Evolutionary conservation across 2,888 invertebrate genomes (phyloP), one percentile per base, ranked within the genome.

Genomic region (Flexamia atlantica): DNA sequence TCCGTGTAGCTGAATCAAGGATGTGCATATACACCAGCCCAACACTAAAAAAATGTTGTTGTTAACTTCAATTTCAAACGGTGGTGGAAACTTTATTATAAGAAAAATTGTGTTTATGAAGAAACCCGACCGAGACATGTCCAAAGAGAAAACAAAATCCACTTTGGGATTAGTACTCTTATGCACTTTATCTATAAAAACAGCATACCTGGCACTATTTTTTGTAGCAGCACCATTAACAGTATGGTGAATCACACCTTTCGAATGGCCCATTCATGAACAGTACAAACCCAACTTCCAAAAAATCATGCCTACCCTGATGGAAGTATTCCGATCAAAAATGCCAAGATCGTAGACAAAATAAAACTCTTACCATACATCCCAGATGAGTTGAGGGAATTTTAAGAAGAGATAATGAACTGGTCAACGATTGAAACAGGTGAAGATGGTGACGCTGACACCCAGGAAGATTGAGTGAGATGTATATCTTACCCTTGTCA

Each of bases 71-170:
- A 86, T 83, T 86, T 84, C 50, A 85, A 86, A 53, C 23, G 42
- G 14, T 86, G 86, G 87, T 87, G 85, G 83, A 30, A 70, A 68
- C 23, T 17, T 30, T 85, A 68, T 76, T 86, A 86, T 70, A 85
- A 85, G 72, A 53, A 86, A 81, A 85, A 79, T 20, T 23, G 76
- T 50, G 68, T 84, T 9, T 84, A 83, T 40, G 64, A 80, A 40
- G 83, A 79, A 70, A 84, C 85, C 23, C n/a, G 74, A 82, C 25
- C 82, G 5, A 57, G 72, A 74, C 14, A 36, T 42, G 81, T 85
- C 14, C 14, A 32, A 36, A 81, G 25, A 42, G 81, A 36, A 20
- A n/a, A 81, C 12, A 85, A 60, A 85, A 36, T 72, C 17, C 50
- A 23, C 42, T 86, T 84, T 82, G 74, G 53, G 12, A 85, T 85